phyloP scores from a whole-genome alignment of 1,140 invertebrate genomes.

The Linepithema humile region DNA sequence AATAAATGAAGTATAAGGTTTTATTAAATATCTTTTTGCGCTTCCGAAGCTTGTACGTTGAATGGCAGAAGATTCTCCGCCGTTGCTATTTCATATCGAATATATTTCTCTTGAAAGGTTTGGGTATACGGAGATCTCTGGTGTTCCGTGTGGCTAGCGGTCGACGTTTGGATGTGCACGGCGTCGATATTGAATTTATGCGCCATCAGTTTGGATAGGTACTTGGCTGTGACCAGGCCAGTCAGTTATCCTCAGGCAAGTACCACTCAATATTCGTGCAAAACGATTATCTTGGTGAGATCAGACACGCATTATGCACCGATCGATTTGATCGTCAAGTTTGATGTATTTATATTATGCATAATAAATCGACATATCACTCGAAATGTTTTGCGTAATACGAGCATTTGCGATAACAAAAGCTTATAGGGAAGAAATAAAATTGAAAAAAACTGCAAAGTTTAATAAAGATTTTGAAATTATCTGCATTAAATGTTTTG shows the following conservation, averaged over 20 bases:
- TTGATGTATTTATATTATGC: neutral
- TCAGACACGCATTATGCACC: slow-evolving; percentile 13
- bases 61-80: neutral
- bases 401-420: neutral
- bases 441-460: neutral
- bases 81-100: neutral
- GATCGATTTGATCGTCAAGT: slow-evolving; percentile 4
- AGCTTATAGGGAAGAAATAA: neutral
- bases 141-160: slow-evolving; percentile 96
- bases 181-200: slow-evolving; percentile 97
- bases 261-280: slow-evolving; percentile 47
- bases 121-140: slow-evolving; percentile 97
- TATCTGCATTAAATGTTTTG: neutral
- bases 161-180: slow-evolving; percentile 98
- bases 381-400: neutral
- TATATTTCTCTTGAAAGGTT: slow-evolving; percentile 84
- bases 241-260: slow-evolving; percentile 93
- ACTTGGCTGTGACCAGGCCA: slow-evolving; percentile 97
- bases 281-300: slow-evolving; percentile 22
- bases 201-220: slow-evolving; percentile 96
- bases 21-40: neutral
- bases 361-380: neutral
- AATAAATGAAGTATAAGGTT: neutral
- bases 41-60: neutral
- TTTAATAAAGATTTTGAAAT: neutral